Evolutionary conservation across 2,797 vertebrate species (phyloP).

Genomic region (Characodon lateralis): DNA sequence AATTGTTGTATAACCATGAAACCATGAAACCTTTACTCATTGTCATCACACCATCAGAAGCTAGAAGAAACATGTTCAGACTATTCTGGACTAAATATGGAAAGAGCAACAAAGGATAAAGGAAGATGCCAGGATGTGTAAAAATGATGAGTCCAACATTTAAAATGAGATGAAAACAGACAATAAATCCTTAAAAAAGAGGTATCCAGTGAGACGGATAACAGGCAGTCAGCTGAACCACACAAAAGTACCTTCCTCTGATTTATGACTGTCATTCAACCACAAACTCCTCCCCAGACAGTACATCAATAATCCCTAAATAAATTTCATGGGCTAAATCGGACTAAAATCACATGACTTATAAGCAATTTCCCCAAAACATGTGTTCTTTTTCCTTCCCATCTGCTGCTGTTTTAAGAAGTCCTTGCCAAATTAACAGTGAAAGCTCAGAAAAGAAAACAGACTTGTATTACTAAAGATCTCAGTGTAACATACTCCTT

Average conservation of each 20-base stretch:
- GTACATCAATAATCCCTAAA: conserved; percentile 69
- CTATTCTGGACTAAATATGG: too few relatives aligned
- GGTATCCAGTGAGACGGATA: not conserved
- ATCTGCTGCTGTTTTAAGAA: conserved; percentile 44
- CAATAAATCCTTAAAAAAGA: not conserved
- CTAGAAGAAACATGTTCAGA: too few relatives aligned
- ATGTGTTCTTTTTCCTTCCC: conserved; percentile 23
- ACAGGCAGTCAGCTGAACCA: conserved; percentile 42
- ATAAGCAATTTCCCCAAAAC: conserved; percentile 44
- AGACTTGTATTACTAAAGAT: conserved; percentile 19
- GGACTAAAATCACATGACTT: conserved; percentile 64
- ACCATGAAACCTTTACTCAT: too few relatives aligned
- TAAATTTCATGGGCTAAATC: conserved; percentile 70
- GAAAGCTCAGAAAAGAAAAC: conserved; percentile 31
- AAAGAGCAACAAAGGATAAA: too few relatives aligned
- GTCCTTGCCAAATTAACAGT: conserved; percentile 37
- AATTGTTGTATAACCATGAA: too few relatives aligned
- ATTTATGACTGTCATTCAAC: conserved; percentile 69
- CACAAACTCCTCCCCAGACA: conserved; percentile 54
- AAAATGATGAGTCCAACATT: not conserved
- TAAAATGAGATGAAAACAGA: not conserved
- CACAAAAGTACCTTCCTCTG: conserved; percentile 57
- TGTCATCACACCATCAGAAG: too few relatives aligned
- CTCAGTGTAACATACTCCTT: conserved; percentile 22
- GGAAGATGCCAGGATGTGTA: too few relatives aligned